phyloP scores from a whole-genome alignment of 53 echinoderm and acorn worm species.

The Henricia sp. region DNA sequence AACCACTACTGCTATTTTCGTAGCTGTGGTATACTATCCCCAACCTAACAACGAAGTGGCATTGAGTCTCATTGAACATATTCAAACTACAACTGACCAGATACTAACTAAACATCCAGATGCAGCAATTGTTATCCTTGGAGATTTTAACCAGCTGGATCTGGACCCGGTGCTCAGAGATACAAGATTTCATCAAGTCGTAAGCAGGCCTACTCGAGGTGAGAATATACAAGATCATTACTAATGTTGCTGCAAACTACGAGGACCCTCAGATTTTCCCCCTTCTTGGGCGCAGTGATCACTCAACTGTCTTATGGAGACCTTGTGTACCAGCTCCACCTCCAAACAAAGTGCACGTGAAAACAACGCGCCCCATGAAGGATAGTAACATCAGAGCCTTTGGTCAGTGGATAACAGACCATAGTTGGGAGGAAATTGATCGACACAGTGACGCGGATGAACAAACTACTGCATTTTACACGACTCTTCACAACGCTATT shows the following conservation, averaged over 20 bases:
- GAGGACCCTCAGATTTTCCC: background rate
- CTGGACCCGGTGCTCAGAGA: background rate
- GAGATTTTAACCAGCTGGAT: slow-evolving; percentile 53
- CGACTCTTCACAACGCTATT: background rate
- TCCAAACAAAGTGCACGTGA: background rate
- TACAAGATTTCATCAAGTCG: slow-evolving; percentile 28
- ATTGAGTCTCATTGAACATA: slow-evolving; percentile 25
- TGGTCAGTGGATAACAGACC: slow-evolving; percentile 12
- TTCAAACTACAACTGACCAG: background rate
- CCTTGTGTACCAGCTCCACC: background rate
- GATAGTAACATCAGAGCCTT: slow-evolving; percentile 12
- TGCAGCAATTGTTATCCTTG: slow-evolving; percentile 25
- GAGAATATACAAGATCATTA: slow-evolving; percentile 37
- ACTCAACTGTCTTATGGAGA: slow-evolving; percentile 6
- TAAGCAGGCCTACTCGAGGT: slow-evolving; percentile 35
- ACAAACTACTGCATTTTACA: background rate
- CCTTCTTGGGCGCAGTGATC: slow-evolving; percentile 19
- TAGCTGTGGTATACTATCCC: slow-evolving; percentile 34
- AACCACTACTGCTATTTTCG: no score
- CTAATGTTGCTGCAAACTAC: slow-evolving; percentile 31
- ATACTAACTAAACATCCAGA: slow-evolving; percentile 24
- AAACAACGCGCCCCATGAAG: slow-evolving; percentile 8
- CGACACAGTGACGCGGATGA: background rate
- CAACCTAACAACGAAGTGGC: slow-evolving; percentile 28
- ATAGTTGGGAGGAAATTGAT: slow-evolving; percentile 14